phyloP scores from a whole-genome alignment of 2,797 vertebrate species.

The Intellagama lesueurii region DNA sequence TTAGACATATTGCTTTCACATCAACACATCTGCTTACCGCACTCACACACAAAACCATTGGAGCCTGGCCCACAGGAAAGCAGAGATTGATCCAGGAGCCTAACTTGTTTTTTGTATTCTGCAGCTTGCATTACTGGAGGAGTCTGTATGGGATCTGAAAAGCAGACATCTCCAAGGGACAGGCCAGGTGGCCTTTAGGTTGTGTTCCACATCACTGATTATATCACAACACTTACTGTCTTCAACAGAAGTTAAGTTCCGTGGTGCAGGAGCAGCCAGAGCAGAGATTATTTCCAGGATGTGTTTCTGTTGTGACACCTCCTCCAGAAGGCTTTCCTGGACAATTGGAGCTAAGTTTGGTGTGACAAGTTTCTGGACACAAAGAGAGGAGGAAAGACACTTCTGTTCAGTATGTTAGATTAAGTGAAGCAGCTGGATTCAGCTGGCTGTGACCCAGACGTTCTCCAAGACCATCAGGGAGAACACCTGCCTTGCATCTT shows the following conservation, averaged over 20 bases:
- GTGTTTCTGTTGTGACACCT: slow-evolving; percentile 71
- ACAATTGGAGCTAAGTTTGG: slow-evolving; percentile 71
- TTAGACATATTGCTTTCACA: too few species aligned
- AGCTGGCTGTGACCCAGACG: background rate
- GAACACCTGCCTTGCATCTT: slow-evolving; percentile 6
- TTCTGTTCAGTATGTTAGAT: slow-evolving; percentile 30
- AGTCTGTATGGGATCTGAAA: background rate
- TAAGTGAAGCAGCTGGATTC: slow-evolving; percentile 21
- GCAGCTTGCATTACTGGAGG: background rate
- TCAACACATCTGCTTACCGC: background rate
- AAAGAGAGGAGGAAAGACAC: background rate
- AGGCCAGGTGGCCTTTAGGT: background rate
- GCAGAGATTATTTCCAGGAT: slow-evolving; percentile 76
- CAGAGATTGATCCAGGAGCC: background rate
- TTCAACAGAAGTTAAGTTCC: slow-evolving; percentile 65
- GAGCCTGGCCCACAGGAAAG: background rate
- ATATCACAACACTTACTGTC: slow-evolving; percentile 75
- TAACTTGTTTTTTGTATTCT: background rate
- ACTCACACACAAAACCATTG: background rate
- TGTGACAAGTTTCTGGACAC: slow-evolving; percentile 78
- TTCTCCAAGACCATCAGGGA: background rate
- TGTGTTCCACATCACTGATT: background rate
- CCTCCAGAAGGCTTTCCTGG: slow-evolving; percentile 77
- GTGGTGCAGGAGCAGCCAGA: slow-evolving; percentile 68
- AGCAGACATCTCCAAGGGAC: too few species aligned